A percentile compares a stretch with the other conserved stretches of the same genome.
Conservation (phyloP, 2,113 vertebrate species). For the Pseudorhombus dupliciocellatus region DNA sequence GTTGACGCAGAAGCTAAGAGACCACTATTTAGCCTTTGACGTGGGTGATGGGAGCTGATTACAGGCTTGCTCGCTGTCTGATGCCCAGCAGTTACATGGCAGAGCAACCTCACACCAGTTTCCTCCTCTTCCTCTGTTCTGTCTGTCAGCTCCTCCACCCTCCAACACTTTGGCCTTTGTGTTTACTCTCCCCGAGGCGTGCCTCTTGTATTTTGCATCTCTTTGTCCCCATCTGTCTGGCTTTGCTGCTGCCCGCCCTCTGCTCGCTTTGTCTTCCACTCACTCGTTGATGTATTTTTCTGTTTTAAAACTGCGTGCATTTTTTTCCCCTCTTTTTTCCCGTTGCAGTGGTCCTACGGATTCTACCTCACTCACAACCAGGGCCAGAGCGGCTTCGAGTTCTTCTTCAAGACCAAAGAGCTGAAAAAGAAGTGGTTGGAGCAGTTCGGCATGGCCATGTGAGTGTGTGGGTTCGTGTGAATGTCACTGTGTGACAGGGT, state of each 20-base stretch:
- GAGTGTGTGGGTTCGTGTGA: conserved; percentile 77
- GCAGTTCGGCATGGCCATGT: conserved; percentile 99
- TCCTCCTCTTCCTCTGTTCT: conserved; percentile 27
- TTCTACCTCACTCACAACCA: conserved; percentile 99
- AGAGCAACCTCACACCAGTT: conserved; percentile 17
- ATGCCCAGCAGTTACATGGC: conserved; percentile 51
- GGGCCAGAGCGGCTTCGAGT: conserved; percentile 95
- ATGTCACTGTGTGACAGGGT: background rate
- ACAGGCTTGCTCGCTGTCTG: conserved; percentile 45
- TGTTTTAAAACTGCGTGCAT: conserved; percentile 8
- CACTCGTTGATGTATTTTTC: conserved; percentile 6
- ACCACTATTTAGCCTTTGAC: conserved; percentile 46
- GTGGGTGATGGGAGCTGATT: conserved; percentile 51
- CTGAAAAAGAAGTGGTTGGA: conserved; percentile 99
- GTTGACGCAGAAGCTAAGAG: conserved; percentile 37
- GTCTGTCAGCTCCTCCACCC: conserved; percentile 41
- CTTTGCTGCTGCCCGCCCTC: conserved; percentile 22
- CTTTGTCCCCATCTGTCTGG: conserved; percentile 69
- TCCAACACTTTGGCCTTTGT: conserved; percentile 46
- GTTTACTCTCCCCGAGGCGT: conserved; percentile 47
- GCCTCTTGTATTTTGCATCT: conserved; percentile 58
- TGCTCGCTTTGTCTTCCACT: conserved; percentile 25
- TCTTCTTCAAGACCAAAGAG: conserved; percentile 99
- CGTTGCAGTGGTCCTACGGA: conserved; percentile 93
- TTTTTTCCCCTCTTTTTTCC: background rate